Evolutionary conservation across 1,140 invertebrate genomes (phyloP).

Genomic region (Leptoteleia sp.): DNA sequence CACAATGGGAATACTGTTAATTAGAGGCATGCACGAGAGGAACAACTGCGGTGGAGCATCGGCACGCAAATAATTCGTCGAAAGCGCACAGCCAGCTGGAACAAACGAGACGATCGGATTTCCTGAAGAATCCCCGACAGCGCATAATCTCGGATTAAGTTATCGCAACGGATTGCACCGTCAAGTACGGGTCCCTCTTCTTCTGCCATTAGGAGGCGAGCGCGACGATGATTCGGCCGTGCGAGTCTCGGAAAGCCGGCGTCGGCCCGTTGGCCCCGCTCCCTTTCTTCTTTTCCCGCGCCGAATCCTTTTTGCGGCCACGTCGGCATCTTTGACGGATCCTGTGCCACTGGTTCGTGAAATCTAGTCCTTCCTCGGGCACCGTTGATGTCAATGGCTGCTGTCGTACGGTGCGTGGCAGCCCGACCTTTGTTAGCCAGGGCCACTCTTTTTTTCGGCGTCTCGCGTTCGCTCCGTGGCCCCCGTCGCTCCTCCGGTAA

Average conservation of each 20-base stretch:
- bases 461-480: slow-evolving; percentile 7
- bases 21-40: slow-evolving; percentile 10
- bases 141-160: slow-evolving; percentile 77
- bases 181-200: slow-evolving; percentile 73
- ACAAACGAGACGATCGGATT: slow-evolving; percentile 71
- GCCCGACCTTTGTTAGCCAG: slow-evolving; percentile 78
- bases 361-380: slow-evolving; percentile 80
- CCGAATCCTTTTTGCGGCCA: slow-evolving; percentile 80
- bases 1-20: slow-evolving; percentile 6
- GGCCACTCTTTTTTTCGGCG: slow-evolving; percentile 69
- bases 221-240: slow-evolving; percentile 29
- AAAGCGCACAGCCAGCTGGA: slow-evolving; percentile 52
- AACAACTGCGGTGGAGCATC: slow-evolving; percentile 27
- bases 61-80: neutral
- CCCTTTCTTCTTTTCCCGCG: slow-evolving; percentile 59
- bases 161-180: slow-evolving; percentile 77
- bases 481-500: slow-evolving; percentile 52
- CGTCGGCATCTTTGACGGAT: slow-evolving; percentile 80
- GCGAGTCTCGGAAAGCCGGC: slow-evolving; percentile 59
- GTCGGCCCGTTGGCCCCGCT: slow-evolving; percentile 21
- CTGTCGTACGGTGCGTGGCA: slow-evolving; percentile 68
- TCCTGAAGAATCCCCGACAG: slow-evolving; percentile 63
- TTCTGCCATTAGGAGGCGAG: slow-evolving; percentile 68
- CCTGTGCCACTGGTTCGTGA: slow-evolving; percentile 80
- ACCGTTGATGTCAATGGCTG: slow-evolving; percentile 79